A percentile compares a stretch with the other conserved stretches of the same genome.
phyloP scores from a whole-genome alignment of 1,140 invertebrate genomes.

The Drosophila pseudoobscura region DNA sequence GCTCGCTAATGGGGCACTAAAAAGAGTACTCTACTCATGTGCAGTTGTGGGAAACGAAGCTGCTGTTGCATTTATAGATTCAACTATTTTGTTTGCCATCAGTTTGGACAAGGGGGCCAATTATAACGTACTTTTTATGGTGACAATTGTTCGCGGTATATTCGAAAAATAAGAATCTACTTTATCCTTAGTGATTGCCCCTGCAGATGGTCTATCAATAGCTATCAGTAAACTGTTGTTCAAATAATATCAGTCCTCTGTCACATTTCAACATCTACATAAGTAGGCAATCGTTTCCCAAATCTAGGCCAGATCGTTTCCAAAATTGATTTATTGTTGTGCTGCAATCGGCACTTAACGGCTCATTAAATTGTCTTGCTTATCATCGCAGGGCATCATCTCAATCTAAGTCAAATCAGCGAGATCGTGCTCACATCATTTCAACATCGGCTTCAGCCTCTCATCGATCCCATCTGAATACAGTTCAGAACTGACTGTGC shows the following conservation, averaged over 20 bases:
- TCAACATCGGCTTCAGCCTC: conserved; percentile 22
- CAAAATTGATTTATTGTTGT: conserved; percentile 27
- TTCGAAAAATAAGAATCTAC: too few species aligned
- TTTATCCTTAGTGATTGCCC: too few species aligned
- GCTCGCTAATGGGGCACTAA: conserved; percentile 14
- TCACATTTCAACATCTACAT: not conserved
- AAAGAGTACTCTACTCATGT: too few species aligned
- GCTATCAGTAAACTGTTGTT: too few species aligned
- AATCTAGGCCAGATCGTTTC: not conserved
- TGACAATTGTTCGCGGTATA: too few species aligned
- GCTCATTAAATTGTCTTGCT: conserved; percentile 26
- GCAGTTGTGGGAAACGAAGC: too few species aligned
- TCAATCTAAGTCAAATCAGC: conserved; percentile 19
- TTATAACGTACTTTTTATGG: not conserved
- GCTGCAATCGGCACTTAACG: conserved; percentile 12
- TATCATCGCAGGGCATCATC: conserved; percentile 23
- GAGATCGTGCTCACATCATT: conserved; percentile 63
- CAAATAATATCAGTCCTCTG: not conserved
- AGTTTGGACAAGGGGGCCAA: conserved; percentile 4
- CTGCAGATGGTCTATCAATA: too few species aligned
- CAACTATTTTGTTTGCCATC: too few species aligned
- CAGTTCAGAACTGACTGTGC: conserved; percentile 39
- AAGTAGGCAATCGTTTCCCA: not conserved
- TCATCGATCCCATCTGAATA: conserved; percentile 36
- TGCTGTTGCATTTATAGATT: too few species aligned